Evolutionary conservation across 2,888 invertebrate genomes (phyloP).

Genomic region (Tetropium fuscum): DNA sequence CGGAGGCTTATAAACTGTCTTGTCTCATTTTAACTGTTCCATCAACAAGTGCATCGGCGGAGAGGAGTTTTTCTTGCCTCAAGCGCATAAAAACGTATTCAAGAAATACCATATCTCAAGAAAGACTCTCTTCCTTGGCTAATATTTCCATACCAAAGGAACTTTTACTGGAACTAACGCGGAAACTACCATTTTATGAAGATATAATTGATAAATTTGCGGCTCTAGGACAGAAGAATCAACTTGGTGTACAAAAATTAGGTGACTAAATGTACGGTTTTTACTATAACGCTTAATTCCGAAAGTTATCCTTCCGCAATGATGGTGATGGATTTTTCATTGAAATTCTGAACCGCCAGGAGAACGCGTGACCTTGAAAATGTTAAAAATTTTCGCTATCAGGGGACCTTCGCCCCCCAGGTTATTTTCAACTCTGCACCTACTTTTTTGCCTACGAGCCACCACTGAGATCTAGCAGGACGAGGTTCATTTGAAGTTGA

Average conservation of each 20-base stretch:
- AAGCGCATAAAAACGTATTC: conserved; percentile 32
- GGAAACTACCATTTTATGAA: conserved; percentile 37
- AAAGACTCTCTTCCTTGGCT: conserved; percentile 17
- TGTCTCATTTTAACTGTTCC: conserved; percentile 33
- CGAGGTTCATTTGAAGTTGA: too few species aligned
- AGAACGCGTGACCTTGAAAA: too few species aligned
- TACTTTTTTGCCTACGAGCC: too few species aligned
- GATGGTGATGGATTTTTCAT: too few species aligned
- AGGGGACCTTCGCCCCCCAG: too few species aligned
- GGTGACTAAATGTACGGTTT: too few species aligned
- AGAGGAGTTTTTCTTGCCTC: conserved; percentile 30
- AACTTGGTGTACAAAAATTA: conserved; percentile 14
- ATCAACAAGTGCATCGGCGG: conserved; percentile 31
- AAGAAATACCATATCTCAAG: conserved; percentile 16
- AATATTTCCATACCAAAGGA: conserved; percentile 39
- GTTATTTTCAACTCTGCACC: too few species aligned
- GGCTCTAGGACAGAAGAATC: conserved; percentile 34
- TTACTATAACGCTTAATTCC: too few species aligned
- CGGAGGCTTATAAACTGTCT: conserved; percentile 26
- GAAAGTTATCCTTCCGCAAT: too few species aligned
- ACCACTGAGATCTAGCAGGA: too few species aligned
- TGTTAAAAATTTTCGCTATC: too few species aligned
- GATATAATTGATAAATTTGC: conserved; percentile 44
- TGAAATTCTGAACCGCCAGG: too few species aligned
- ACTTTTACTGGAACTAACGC: conserved; percentile 30